Evolutionary conservation across 1,140 invertebrate genomes (phyloP), one percentile per base, ranked within the genome.

Genomic region (Bombus huntii): DNA sequence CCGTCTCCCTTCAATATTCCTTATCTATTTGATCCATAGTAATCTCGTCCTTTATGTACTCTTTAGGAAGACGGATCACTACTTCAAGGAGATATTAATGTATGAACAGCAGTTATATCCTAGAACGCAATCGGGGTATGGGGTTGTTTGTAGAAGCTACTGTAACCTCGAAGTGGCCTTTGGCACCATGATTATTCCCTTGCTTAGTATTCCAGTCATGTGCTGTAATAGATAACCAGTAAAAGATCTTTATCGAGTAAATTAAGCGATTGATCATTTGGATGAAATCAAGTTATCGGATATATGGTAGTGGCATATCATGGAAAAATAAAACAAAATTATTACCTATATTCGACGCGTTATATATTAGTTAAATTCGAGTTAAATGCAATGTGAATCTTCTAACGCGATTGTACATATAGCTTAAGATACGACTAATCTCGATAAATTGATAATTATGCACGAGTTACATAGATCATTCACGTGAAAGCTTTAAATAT

Each of bases 111-210:
- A 37, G 37, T 62, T 57, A 22, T 62, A 77, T 18, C 39, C 18
- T 25, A 65, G 28, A 10, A 65, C 57, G 37, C 57, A 62, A 78
- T 65, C 57, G 42, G n/a, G 9, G 5, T 31, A 53, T 37, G 37
- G 57, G n/a, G 18, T 42, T 78, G 75, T 65, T 78, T 42, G 42
- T n/a, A 42, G 75, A 78, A 12, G 75, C 53, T n/a, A 37, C 47
- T 31, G 31, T 75, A 75, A n/a, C 25, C 22, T 42, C 57, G 37
- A 78, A 34, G 65, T 31, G 37, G 59, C 34, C 34, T 78, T 65
- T 42, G n/a, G 39, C n/a, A 78, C 57, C n/a, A 42, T 1, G 37
- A 65, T 65, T 65, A 78, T 42, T 42, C 59, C 15, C 37, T 22
- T 31, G 75, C 34, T 77, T 31, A 39, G 3, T 12, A 59, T 62